Conservation (phyloP, 2,888 invertebrate genomes). For the Antheraea yamamai region DNA sequence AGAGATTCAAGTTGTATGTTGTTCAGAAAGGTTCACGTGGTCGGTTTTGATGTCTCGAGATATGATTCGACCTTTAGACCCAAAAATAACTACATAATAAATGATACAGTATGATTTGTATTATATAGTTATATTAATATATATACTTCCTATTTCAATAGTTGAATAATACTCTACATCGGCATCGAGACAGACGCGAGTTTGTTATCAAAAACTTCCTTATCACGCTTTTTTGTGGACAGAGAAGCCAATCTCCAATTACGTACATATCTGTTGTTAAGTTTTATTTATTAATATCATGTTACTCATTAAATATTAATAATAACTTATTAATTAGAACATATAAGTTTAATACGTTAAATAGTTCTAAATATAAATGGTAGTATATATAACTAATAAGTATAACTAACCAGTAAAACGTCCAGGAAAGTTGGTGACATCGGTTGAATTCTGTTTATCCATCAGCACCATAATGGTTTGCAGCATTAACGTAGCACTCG, state of each 20-base stretch:
- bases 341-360: neutral
- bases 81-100: neutral
- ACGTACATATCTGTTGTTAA: neutral
- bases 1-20: neutral
- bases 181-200: neutral
- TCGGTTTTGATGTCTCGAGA: neutral
- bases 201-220: neutral
- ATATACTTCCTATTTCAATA: neutral
- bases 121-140: neutral
- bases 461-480: constrained; percentile 78
- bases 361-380: neutral
- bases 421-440: constrained; percentile 63
- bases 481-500: constrained; percentile 76
- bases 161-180: neutral
- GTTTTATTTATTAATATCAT: neutral
- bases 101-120: neutral
- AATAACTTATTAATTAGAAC: too few species aligned
- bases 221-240: constrained; percentile 5
- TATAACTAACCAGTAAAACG: constrained; percentile 63
- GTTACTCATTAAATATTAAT: neutral
- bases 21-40: neutral
- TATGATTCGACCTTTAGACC: neutral
- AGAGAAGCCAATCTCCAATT: neutral
- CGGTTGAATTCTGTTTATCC: constrained; percentile 74
- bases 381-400: constrained; percentile 6